phyloP scores from a whole-genome alignment of 1,140 invertebrate genomes.

The Brachionus rubens region DNA sequence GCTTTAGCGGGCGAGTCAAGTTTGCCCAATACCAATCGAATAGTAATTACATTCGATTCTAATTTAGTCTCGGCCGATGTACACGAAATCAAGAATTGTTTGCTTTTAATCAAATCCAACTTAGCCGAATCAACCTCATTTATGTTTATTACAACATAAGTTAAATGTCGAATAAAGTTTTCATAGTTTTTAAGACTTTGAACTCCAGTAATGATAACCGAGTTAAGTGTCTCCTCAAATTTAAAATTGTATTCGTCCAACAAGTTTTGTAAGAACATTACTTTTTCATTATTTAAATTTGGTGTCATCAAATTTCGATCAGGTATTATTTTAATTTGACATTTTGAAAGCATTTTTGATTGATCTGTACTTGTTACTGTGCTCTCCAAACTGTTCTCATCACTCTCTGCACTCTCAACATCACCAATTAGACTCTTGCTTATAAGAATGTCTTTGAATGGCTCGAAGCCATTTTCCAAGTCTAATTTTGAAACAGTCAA shows the following conservation, averaged over 20 bases:
- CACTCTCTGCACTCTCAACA: background rate
- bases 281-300: slow-evolving; percentile 43
- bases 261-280: slow-evolving; percentile 45
- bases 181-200: slow-evolving; percentile 17
- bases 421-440: background rate
- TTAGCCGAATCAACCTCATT: background rate
- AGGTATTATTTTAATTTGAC: slow-evolving; percentile 12
- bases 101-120: slow-evolving; percentile 6
- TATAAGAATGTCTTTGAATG: slow-evolving; percentile 27
- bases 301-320: slow-evolving; percentile 41
- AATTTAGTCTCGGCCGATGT: background rate
- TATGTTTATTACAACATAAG: slow-evolving; percentile 29
- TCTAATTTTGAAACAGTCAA: slow-evolving; percentile 5
- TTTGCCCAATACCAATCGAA: background rate
- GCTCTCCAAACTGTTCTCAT: background rate
- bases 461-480: slow-evolving; percentile 41
- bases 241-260: slow-evolving; percentile 23
- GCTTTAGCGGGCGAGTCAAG: background rate
- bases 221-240: slow-evolving; percentile 38
- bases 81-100: slow-evolving; percentile 35
- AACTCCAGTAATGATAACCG: background rate
- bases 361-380: background rate
- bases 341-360: background rate
- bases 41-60: background rate
- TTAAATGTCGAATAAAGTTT: slow-evolving; percentile 44